Evolutionary conservation across 2,113 vertebrate genomes (phyloP), one percentile per base, ranked within the genome.

Genomic region (Gymnogyps californianus): DNA sequence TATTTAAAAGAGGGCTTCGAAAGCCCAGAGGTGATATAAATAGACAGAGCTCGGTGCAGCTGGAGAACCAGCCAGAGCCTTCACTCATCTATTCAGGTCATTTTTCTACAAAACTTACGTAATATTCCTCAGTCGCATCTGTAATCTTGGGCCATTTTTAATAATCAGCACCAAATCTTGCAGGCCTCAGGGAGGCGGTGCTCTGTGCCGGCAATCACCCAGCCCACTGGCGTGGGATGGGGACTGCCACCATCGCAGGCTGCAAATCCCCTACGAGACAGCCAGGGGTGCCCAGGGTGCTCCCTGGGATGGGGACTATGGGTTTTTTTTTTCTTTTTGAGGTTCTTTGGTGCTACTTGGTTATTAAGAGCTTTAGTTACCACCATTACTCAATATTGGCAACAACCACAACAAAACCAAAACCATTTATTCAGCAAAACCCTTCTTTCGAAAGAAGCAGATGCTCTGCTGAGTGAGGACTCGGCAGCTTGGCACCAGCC

Each of bases 21-120:
- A 96, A 97, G 82, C 77, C 94, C 94, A 82, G 89, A 93, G 87
- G 83, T 89, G 96, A 76, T 97, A 93, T 89, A 97, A 97, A 95
- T 88, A 95, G 97, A 97, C 55, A 93, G 57, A 47, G 64, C 71
- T 94, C 16, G 7, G 75, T 79, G 93, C 92, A 72, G 95, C 97
- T 92, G 92, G 64, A 96, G 97, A 97, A 88, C 84, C 75, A 95
- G 78, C 54, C 81, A 90, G 84, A 96, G 95, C 44, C 91, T 95
- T 96, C 74, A 83, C 75, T 95, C 96, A 79, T 84, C 81, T 89
- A 96, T 97, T 90, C 81, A 93, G 95, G 88, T 95, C 93, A 95
- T 61, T 97, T 95, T 97, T 75, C 87, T 65, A 86, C 78, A 75
- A 78, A 94, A 83, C 52, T 93, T 94, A 96, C 0, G 0, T 95